Conservation (phyloP, 2,113 vertebrate species). For the Merops nubicus region DNA sequence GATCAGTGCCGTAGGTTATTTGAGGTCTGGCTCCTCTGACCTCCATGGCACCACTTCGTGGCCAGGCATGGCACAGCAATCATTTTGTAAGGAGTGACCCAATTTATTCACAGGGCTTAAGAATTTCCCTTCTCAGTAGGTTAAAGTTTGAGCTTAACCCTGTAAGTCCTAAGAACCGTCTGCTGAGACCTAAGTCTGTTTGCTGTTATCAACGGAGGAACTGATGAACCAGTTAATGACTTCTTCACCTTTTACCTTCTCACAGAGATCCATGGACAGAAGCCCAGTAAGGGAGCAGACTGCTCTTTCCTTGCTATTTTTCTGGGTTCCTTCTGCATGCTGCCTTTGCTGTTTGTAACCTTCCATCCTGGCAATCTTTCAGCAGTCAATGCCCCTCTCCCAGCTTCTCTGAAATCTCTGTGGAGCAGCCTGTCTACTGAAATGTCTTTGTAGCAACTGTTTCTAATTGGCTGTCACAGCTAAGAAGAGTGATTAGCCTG, state of each 20-base stretch:
- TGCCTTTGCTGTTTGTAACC: background rate
- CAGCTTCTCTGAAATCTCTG: background rate
- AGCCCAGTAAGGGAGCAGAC: background rate
- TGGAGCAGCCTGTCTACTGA: background rate
- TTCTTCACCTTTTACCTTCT: background rate
- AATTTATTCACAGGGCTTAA: background rate
- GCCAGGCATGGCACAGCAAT: background rate
- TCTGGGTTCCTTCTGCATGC: background rate
- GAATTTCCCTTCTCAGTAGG: background rate
- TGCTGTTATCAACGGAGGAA: background rate
- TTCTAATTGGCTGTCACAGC: background rate
- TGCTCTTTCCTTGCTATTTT: background rate
- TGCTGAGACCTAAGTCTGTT: background rate
- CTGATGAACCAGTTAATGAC: background rate
- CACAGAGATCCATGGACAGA: fast-evolving
- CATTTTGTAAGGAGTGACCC: background rate
- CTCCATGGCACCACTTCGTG: background rate
- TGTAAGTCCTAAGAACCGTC: conserved; percentile 8
- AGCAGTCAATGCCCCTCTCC: background rate
- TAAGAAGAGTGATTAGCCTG: background rate
- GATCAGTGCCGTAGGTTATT: fast-evolving
- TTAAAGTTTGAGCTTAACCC: conserved; percentile 9
- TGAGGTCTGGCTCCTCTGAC: background rate
- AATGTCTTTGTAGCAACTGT: background rate
- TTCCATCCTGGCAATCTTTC: background rate